These are phyloP conservation scores for Zophobas atratus DNA, from an alignment of 1,140 invertebrate species.

Conservation along the genomic window DNA sequence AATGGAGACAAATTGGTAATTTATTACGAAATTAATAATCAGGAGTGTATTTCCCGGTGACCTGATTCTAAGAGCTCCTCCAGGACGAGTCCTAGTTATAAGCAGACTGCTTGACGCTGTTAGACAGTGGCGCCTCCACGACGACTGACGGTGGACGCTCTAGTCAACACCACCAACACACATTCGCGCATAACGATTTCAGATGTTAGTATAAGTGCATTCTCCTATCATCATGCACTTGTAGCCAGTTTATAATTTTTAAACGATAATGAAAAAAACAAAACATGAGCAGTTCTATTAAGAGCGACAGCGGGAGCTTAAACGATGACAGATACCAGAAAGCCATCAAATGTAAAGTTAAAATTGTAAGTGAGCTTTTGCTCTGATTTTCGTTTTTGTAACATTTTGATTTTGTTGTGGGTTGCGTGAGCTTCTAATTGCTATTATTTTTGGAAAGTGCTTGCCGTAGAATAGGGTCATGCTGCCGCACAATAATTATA, in stretches of 20 bases:
- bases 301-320: conserved; percentile 32
- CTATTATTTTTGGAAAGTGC: conserved; percentile 19
- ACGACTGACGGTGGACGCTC: conserved; percentile 39
- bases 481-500: conserved; percentile 2
- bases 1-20: conserved; percentile 1
- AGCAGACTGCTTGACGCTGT: conserved; percentile 52
- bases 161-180: conserved; percentile 45
- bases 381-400: neutral
- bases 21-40: neutral
- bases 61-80: neutral
- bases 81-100: conserved; percentile 11
- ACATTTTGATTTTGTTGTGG: neutral
- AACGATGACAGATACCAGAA: conserved; percentile 57
- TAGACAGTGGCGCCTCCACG: conserved; percentile 51
- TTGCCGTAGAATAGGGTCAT: conserved; percentile 22
- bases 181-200: conserved; percentile 50
- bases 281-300: conserved; percentile 22
- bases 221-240: conserved; percentile 32
- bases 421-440: conserved; percentile 14
- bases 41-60: neutral
- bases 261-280: conserved; percentile 19
- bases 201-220: conserved; percentile 38
- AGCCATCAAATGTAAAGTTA: conserved; percentile 60
- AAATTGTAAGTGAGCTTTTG: conserved; percentile 58
- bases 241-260: neutral